Evolutionary conservation across 2,797 vertebrate species (phyloP), one percentile per base, ranked within the genome.

Genomic region (Eulemur mongoz): DNA sequence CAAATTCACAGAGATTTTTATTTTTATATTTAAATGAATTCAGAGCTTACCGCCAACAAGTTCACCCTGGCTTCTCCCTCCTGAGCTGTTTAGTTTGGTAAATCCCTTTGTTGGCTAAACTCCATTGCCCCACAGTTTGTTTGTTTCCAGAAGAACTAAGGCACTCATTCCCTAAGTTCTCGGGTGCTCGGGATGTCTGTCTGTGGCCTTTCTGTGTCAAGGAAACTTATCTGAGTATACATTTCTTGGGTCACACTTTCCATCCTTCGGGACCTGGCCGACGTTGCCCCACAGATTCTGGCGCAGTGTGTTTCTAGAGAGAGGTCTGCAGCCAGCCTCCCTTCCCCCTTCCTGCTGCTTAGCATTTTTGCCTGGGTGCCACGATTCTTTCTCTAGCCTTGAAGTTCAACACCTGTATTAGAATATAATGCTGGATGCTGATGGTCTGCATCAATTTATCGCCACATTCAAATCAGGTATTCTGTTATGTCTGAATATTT

Each of bases 21-120:
- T 76, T 92, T 92, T 45, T 94, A 20, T 59, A 32, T 92, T 75
- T 79, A 90, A 94, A 59, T 43, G 17, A 38, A 27, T 35, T 91
- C 11, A 9, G 10, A 57, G 25, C 11, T 78, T 15, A 43, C 11
- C 2, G 13, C 30, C 14, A 32, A 2, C 35, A 3, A 50, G 11
- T 48, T 82, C 50, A 13, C 15, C 8, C 23, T 54, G 63, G 67
- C 23, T 57, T 63, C 80, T 65, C 43, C 73, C 38, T 43, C 52
- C 73, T 86, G 20, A 48, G 10, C 61, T 73, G 4, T 48, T 91
- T 81, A 79, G 82, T 50, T 83, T 91, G 73, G 67, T 86, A 84
- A 94, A 76, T 40, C 30, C n/a, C 23, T 95, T 52, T 81, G 12
- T 50, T 32, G 69, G 23, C 52, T 54, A 10, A 45, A 57, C 54